phyloP scores from a whole-genome alignment of 2,888 invertebrate species.

The Orthosia incerta region DNA sequence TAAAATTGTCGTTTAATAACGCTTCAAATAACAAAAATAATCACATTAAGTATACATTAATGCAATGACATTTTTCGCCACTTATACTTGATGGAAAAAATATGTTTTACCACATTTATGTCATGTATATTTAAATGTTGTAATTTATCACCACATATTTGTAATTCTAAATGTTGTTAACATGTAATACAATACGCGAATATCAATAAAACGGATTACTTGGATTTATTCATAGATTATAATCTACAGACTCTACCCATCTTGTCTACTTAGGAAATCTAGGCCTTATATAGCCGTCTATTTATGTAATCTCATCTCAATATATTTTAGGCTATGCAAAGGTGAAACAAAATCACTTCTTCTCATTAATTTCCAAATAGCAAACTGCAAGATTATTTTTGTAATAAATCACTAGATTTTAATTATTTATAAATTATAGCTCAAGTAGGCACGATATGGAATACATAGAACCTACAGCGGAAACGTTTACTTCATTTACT shows the following conservation, averaged over 20 bases:
- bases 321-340: background rate
- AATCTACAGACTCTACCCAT: conserved; percentile 12
- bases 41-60: background rate
- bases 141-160: conserved; percentile 32
- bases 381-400: conserved; percentile 29
- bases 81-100: background rate
- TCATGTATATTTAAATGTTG: conserved; percentile 48
- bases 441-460: conserved; percentile 74
- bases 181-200: conserved; percentile 48
- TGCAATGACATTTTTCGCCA: conserved; percentile 7
- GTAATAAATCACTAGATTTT: conserved; percentile 60
- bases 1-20: background rate
- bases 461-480: conserved; percentile 79
- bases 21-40: background rate
- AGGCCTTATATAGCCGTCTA: conserved; percentile 7
- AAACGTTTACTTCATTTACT: conserved; percentile 77
- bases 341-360: conserved; percentile 10
- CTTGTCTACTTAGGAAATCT: conserved; percentile 19
- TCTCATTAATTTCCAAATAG: conserved; percentile 55
- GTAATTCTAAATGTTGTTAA: conserved; percentile 42
- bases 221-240: conserved; percentile 41
- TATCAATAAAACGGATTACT: conserved; percentile 46
- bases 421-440: conserved; percentile 63
- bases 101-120: conserved; percentile 29
- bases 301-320: background rate